Conservation (phyloP, 2,797 vertebrate species). For the Karalla daura region DNA sequence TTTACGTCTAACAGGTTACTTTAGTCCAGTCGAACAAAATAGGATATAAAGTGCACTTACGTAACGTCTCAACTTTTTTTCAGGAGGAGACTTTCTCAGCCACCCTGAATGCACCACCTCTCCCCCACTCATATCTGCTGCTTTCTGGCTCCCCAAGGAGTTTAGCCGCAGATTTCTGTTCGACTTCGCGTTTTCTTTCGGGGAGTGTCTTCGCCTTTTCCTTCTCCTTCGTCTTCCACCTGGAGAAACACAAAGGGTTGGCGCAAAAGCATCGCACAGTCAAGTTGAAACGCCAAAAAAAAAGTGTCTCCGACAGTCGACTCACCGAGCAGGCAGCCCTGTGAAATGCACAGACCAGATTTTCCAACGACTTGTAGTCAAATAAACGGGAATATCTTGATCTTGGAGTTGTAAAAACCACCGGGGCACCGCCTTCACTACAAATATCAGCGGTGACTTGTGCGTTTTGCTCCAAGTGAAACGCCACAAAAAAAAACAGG, state of each 20-base stretch:
- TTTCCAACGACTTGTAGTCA: slow-evolving; percentile 62
- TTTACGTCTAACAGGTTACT: slow-evolving; percentile 49
- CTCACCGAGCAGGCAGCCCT: slow-evolving; percentile 61
- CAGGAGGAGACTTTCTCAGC: slow-evolving; percentile 98
- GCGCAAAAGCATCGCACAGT: slow-evolving; percentile 13
- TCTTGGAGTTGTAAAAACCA: slow-evolving; percentile 45
- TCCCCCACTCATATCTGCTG: slow-evolving; percentile 91
- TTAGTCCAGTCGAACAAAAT: slow-evolving; percentile 46
- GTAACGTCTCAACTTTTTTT: slow-evolving; percentile 99
- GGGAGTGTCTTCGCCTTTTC: slow-evolving; percentile 72
- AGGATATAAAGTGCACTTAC: slow-evolving; percentile 88
- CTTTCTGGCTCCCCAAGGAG: slow-evolving; percentile 56
- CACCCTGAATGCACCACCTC: slow-evolving; percentile 96
- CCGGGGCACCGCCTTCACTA: slow-evolving; percentile 55
- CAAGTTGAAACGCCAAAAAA: not conserved
- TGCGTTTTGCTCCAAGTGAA: slow-evolving; percentile 59
- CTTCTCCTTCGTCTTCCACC: too few species aligned
- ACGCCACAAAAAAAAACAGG: slow-evolving; percentile 48
- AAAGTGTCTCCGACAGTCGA: slow-evolving; percentile 55
- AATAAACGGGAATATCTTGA: slow-evolving; percentile 53
- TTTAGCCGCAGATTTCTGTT: slow-evolving; percentile 43
- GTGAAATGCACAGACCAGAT: slow-evolving; percentile 73
- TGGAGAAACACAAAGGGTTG: slow-evolving; percentile 35
- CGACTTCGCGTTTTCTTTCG: slow-evolving; percentile 54
- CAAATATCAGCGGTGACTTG: slow-evolving; percentile 56